phyloP scores from a whole-genome alignment of 1,140 invertebrate species.

The Eurosta solidaginis region DNA sequence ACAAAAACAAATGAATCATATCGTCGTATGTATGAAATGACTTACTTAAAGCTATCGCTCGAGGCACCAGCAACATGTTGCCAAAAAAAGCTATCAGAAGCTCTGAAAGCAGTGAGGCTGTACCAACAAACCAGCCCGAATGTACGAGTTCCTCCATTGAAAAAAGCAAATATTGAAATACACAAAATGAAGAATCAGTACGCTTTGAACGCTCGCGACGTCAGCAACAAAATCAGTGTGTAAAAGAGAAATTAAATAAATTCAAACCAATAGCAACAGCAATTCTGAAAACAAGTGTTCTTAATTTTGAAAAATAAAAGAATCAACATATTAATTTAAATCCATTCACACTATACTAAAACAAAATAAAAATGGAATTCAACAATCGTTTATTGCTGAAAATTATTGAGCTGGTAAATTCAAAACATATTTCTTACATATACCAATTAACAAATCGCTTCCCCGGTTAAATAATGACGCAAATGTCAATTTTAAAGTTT shows the following conservation, averaged over 20 bases:
- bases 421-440: conserved; percentile 41
- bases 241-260: neutral
- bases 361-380: conserved; percentile 46
- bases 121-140: neutral
- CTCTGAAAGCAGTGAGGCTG: neutral
- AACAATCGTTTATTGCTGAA: conserved; percentile 56
- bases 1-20: no score
- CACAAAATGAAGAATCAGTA: neutral
- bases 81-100: neutral
- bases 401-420: conserved; percentile 58
- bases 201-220: neutral
- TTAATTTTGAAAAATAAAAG: neutral
- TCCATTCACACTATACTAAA: no score
- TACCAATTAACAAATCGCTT: neutral
- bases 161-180: neutral
- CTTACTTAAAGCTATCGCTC: no score
- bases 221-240: neutral
- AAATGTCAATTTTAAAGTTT: no score
- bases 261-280: neutral
- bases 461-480: neutral
- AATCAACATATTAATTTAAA: neutral
- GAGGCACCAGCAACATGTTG: neutral
- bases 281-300: neutral
- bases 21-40: no score
- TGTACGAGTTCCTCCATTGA: neutral